Evolutionary conservation across 1,140 invertebrate species (phyloP), one percentile per base, ranked within the genome.

Genomic region (Drosophila equinoxialis): DNA sequence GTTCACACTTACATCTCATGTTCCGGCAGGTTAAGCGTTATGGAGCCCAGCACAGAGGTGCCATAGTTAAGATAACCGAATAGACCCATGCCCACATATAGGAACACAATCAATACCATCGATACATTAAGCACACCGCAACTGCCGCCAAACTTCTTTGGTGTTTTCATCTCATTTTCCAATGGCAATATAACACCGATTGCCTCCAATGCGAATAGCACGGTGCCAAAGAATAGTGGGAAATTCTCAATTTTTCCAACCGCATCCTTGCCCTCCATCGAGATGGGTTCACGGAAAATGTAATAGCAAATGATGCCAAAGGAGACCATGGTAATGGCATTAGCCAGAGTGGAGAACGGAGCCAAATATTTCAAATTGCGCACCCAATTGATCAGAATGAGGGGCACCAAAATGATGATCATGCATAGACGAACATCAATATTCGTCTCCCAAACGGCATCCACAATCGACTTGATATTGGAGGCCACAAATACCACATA

Each of bases 401-500:
- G 90, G 0, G 96, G 95, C 5, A 96, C 59, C 1, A 97, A 91
- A 11, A 96, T 81, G 6, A 94, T 93, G n/a, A 94, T 82, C 92
- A 96, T 95, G 89, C 95, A 95, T 2, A 94, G 75, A 20, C 94
- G 92, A 23, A 95, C 76, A 75, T 94, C 92, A 2, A 94, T 74
- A 1, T 81, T 75, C 1, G 89, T 79, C 1, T 89, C 76, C 4
- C 82, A 75, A 63, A 93, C 91, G 41, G 74, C 73, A 74, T 93
- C 83, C 79, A 93, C 93, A 74, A 96, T 95, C 77, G 93, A 91
- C 91, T 95, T 93, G 10, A 96, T 92, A 91, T 96, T 98, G 17
- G 94, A 94, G 0, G 96, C 94, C 58, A 98, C 95, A 90, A 98
- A 98, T 0, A 98, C 95, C 23, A 97, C 94, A 90, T 98, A 98